Conservation (phyloP, 2,797 vertebrate genomes). For the Pampus argenteus region DNA sequence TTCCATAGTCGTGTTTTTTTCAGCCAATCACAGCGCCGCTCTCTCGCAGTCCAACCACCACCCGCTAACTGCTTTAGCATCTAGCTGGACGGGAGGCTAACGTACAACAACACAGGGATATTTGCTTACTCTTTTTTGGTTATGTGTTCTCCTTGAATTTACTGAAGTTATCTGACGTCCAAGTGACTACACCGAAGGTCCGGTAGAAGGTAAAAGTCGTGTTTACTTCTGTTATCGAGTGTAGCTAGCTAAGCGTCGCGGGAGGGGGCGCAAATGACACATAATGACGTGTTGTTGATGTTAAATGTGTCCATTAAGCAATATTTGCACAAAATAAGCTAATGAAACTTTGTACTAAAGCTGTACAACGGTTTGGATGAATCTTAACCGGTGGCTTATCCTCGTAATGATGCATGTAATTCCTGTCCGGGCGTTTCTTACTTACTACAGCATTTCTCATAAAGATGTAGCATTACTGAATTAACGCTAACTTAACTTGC, state of each 20-base stretch:
- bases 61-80: slow-evolving; percentile 65
- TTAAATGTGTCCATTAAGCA: slow-evolving; percentile 39
- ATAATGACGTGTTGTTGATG: slow-evolving; percentile 43
- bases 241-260: slow-evolving; percentile 50
- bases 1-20: not conserved
- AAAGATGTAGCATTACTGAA: too few relatives aligned
- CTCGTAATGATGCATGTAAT: not conserved
- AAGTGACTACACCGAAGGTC: slow-evolving; percentile 19
- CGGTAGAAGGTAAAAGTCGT: slow-evolving; percentile 65
- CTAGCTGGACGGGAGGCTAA: slow-evolving; percentile 44
- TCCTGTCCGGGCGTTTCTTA: slow-evolving; percentile 15
- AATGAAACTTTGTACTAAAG: slow-evolving; percentile 25
- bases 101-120: not conserved
- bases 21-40: slow-evolving; percentile 69
- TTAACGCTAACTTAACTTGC: too few relatives aligned
- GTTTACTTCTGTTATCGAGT: slow-evolving; percentile 39
- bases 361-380: too few relatives aligned
- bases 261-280: slow-evolving; percentile 63
- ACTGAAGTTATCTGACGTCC: slow-evolving; percentile 1
- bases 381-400: not conserved
- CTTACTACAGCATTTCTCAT: not conserved
- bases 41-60: slow-evolving; percentile 28
- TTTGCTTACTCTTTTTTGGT: not conserved
- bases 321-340: slow-evolving; percentile 16
- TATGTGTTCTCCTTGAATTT: slow-evolving; percentile 36